Base-by-base conservation (phyloP, 1,140 invertebrate genomes). In the Scaptomyza montana region DNA sequence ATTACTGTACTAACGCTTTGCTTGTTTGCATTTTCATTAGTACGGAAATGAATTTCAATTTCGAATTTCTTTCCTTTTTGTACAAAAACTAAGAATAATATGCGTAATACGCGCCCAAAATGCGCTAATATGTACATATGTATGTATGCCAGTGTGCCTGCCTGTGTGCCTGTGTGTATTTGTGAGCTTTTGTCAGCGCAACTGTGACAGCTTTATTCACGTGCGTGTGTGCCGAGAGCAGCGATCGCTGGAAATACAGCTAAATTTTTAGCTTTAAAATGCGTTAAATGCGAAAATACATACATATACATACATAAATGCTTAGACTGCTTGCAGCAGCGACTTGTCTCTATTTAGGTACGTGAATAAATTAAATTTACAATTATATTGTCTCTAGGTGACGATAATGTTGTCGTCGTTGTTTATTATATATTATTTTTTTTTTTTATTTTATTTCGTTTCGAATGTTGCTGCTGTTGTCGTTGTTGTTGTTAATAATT, bases 351-450 rank as follows among this genome's bases (percentile, higher is more conserved):
- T 36, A 73, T 78, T 84, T 71, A 70, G 75, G 76, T 45, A 56
- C 57, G 71, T 72, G 84, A 66, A 82, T 86, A 89, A 87, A 89
- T 86, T 87, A 87, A 87, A 78, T 74, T 78, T 69, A 89, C 77
- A 87, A 86, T 87, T 87, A 86, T 87, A 86, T 86, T 86, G 81
- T 86, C 81, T 87, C 67, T 86, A 86, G 81, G 81, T 87, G 81
- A 87, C 81, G 81, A 87, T 86, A 82, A 86, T 86, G 82, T 86
- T 86, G 81, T 86, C 82, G 77, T 59, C 9, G 71, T 30, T 10
- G 45, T 75, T 74, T 74, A 75, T 74, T 82, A 84, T 84, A 53
- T 82, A 84, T 76, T 79, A 79, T 79, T 78, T 61, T 64, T 60
- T 19, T 61, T 74, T 36, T 36, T 78, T 61, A 61, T 60, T 25